Evolutionary conservation across 37 sponge, comb jelly and placozoan genomes (phyloP).

Genomic region (Bolinopsis microptera): DNA sequence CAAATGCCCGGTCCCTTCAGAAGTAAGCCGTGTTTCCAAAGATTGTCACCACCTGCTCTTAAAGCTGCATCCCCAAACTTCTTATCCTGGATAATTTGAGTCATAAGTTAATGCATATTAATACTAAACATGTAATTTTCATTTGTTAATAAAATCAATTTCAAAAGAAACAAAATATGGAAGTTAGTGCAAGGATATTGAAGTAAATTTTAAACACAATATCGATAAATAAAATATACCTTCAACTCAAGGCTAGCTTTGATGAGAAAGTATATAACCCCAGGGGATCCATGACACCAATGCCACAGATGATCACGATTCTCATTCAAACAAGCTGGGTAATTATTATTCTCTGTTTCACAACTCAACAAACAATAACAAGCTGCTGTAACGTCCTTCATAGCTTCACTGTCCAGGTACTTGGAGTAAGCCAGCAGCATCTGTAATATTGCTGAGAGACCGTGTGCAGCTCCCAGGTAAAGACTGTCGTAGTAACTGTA

Average conservation of each 20-base stretch:
- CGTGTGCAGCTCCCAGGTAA: conserved; percentile 51
- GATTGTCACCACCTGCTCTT: conserved; percentile 74
- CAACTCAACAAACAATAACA: conserved; percentile 43
- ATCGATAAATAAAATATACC: no score
- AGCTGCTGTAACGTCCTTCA: conserved; percentile 42
- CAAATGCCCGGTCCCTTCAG: conserved; percentile 89
- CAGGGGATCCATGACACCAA: conserved; percentile 98
- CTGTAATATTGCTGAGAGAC: conserved; percentile 50
- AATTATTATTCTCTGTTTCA: conserved; percentile 36
- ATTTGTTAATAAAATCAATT: neutral
- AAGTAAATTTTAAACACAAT: no score
- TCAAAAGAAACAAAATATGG: neutral
- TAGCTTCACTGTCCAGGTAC: neutral
- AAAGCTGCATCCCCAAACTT: conserved; percentile 72
- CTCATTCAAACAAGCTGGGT: conserved; percentile 40
- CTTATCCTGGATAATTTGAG: conserved; percentile 73
- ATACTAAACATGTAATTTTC: neutral
- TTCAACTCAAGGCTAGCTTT: conserved; percentile 74
- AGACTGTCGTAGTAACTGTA: conserved; percentile 58
- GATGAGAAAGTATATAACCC: conserved; percentile 76
- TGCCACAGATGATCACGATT: conserved; percentile 78
- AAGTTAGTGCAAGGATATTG: neutral
- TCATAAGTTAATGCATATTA: neutral
- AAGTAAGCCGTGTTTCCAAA: conserved; percentile 88
- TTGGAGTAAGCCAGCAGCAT: conserved; percentile 21